Percentiles rank a stretch among this genome's conserved stretches.
Conservation (phyloP, 2,888 invertebrate genomes). For the Cosmopolites sordidus region DNA sequence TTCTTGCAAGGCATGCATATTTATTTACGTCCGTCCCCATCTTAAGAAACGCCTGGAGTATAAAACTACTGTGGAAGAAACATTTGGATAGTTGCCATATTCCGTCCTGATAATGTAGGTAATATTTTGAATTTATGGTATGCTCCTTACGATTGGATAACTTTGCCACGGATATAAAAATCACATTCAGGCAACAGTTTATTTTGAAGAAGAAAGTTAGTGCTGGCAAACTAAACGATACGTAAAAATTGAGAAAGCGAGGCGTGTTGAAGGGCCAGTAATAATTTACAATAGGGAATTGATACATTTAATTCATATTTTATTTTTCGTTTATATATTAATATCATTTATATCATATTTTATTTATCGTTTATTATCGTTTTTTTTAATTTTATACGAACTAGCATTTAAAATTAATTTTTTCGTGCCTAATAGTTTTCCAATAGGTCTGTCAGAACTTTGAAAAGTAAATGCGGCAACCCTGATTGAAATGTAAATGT, state of each 20-base stretch:
- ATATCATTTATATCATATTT: too few species aligned
- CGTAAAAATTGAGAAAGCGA: not conserved
- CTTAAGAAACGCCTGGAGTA: not conserved
- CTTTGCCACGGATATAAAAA: not conserved
- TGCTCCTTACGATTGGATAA: not conserved
- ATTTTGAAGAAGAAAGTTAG: not conserved
- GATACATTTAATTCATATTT: too few species aligned
- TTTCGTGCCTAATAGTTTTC: too few species aligned
- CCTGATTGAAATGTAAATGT: too few species aligned
- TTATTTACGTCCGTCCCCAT: not conserved
- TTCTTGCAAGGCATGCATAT: not conserved
- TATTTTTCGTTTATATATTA: too few species aligned
- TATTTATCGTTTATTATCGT: too few species aligned
- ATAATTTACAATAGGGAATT: too few species aligned
- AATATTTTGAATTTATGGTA: not conserved
- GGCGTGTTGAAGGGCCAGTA: too few species aligned
- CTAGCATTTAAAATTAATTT: too few species aligned
- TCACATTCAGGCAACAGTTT: conserved; percentile 1
- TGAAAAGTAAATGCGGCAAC: too few species aligned
- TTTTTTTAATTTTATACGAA: too few species aligned
- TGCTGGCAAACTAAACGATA: not conserved
- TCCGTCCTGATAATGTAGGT: conserved; percentile 1
- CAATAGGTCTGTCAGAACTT: too few species aligned
- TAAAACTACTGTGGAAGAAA: not conserved
- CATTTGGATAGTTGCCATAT: conserved; percentile 2